Base-by-base conservation (phyloP, 2,113 vertebrate species). In the Mystacornis crossleyi region DNA sequence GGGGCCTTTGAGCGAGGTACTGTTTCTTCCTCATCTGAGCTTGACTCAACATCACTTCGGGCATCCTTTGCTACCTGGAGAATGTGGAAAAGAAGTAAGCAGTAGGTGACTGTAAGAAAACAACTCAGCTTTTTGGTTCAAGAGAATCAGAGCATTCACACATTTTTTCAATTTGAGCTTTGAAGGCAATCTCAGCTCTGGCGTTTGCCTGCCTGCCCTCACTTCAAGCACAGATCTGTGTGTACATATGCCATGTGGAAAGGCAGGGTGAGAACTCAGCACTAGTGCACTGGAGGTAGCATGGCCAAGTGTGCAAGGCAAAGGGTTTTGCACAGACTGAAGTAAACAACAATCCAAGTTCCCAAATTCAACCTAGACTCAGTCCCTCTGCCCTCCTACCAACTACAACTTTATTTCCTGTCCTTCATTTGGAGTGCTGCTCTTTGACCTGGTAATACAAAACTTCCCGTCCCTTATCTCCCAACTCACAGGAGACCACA, bases 11-110 rank as follows among this genome's bases (percentile, higher is more conserved):
- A 97, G 65, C 98, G 95, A 57, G 98, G 98, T 55, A 97, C 96
- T 38, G 98, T 97, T 88, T 99, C 98, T 18, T 99, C 99, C 94
- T 99, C 99, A 48, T 99, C 99, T 67, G 99, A 99, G 98, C 99
- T 99, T 79, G 99, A 99, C 97, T 99, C 99, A 29, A 99, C 98
- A 89, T 99, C 99, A 74, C 99, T 99, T 93, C 99, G 98, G 94
- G 99, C 98, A 90, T 99, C 99, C 97, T 99, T 99, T 90, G 99
- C 98, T 93, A 99, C 99, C 99, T 99, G 97, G 2, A 85, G 43
- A 86, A 96, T 20, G 81, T 66, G 85, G 54, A 54, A 90, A 96
- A 89, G 34, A 80, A 95, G 58, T 5, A 87, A 64, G 54, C 36
- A 81, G 33, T 31, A 54, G 69, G 58, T 66, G 57, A 93, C 9